These are phyloP conservation scores for Parapsyche elsis DNA, from an alignment of 1,140 invertebrate genomes.

Conservation along the genomic window DNA sequence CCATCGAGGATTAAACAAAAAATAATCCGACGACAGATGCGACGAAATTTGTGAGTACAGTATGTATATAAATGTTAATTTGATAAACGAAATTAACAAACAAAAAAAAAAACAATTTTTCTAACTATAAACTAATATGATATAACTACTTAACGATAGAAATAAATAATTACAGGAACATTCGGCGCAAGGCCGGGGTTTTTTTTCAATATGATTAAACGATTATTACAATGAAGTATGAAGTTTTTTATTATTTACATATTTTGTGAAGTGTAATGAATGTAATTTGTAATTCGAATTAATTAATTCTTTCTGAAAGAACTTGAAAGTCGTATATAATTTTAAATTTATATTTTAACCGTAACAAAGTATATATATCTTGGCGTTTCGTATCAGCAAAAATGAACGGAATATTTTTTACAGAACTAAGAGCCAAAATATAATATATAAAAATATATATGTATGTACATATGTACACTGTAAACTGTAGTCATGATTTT, in stretches of 20 bases:
- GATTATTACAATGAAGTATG: constrained; percentile 14
- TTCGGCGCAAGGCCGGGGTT: constrained; percentile 51
- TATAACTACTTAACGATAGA: constrained; percentile 51
- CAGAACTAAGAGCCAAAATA: constrained; percentile 20
- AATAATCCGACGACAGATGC: constrained; percentile 39
- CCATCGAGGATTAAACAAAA: constrained; percentile 44
- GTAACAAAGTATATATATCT: constrained; percentile 24
- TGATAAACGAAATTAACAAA: constrained; percentile 48
- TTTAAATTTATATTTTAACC: background rate
- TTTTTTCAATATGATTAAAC: constrained; percentile 25
- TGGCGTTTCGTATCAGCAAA: constrained; percentile 8
- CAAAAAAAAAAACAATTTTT: constrained; percentile 55
- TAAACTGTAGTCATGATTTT: background rate
- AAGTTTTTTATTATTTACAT: background rate
- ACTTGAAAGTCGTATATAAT: constrained; percentile 21
- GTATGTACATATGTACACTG: background rate
- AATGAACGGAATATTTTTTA: background rate
- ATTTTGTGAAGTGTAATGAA: constrained; percentile 24
- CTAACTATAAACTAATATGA: constrained; percentile 54
- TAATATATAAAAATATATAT: constrained; percentile 7
- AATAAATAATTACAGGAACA: constrained; percentile 56
- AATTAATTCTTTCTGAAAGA: constrained; percentile 43
- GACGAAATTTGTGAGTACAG: constrained; percentile 9
- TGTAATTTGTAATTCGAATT: background rate
- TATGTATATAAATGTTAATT: constrained; percentile 3